Evolutionary conservation across 2,888 invertebrate genomes (phyloP), one percentile per base, ranked within the genome.

Genomic region (Agriopis leucophaearia): DNA sequence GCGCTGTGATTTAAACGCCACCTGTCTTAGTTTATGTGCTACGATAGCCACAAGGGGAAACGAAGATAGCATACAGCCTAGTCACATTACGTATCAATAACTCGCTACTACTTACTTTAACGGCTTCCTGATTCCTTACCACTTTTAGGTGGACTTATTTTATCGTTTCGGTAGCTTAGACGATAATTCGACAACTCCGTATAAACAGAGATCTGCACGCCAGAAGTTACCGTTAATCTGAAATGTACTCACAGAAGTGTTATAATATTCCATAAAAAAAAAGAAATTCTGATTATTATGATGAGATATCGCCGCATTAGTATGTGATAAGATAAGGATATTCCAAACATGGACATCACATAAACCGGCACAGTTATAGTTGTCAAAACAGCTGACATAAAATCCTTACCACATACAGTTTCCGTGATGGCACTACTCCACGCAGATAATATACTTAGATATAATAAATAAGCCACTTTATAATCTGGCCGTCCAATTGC

Each of bases 11-110:
- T 88, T 88, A 90, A 81, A 84, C 81, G 80, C 86, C 88, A 88
- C 87, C 88, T 88, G 85, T 82, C 80, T 81, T 88, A 81, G 86
- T 90, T 90, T 90, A 90, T 88, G 84, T 81, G 75, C 78, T 72
- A 72, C 77, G 89, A 89, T 88, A 89, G 85, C 81, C 83, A 81
- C 79, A 81, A 82, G 78, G 83, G 86, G 86, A 85, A 86, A 80
- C 83, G 78, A 77, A 79, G 73, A 79, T 80, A 78, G 77, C 80
- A 74, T 71, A 69, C 69, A 55, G 48, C 51, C 50, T 18, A 66
- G 68, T 64, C 72, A 72, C 68, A 70, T 74, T 72, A 60, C 65
- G 69, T 72, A 72, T 67, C 69, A 64, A 66, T 73, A 73, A 71
- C 68, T 73, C 68, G 70, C 58, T 38, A 51, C 59, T 67, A 69